Evolutionary conservation across 2,888 invertebrate species (phyloP), one percentile per base, ranked within the genome.

Genomic region (Seira sanloemensis): DNA sequence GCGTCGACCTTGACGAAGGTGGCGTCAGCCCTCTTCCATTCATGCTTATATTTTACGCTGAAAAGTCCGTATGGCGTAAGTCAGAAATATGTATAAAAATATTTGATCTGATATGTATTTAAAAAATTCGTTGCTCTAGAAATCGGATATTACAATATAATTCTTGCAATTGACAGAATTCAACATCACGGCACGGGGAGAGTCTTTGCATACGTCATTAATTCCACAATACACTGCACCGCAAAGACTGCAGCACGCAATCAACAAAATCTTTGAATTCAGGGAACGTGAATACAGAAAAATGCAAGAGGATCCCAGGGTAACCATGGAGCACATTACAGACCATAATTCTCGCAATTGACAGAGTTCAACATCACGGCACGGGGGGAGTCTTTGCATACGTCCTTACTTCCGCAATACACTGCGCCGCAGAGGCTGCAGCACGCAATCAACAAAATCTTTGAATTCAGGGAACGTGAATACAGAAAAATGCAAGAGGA

Each of bases 151-250:
- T n/a, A n/a, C n/a, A n/a, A n/a, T n/a, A n/a, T n/a, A n/a, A n/a
- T n/a, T n/a, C n/a, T n/a, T n/a, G n/a, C n/a, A n/a, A n/a, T n/a
- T n/a, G n/a, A n/a, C 90, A 96, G 97, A 96, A 92, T 91, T 96
- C 74, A 93, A 94, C 88, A 94, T 97, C 12, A 94, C 94, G 80
- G 96, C 96, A 87, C 92, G 93, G 27, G 97, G 97, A n/a, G 94
- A 94, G 54, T 94, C 97, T 0, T 97, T 97, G 0, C 97, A 98
- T 90, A 97, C 97, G 0, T 97, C 97, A 0, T 92, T 96, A 54
- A 92, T 97, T 85, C 92, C 96, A 76, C 93, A 94, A 54, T 94
- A 96, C 90, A 97, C 95, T 1, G 96, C 97, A 21, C 96, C 95
- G 0, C 95, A 96, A 91, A 97, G 97, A 92, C 93, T 96, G 50